Conservation (phyloP, 2,888 invertebrate species). For the Folsomia manolachei region DNA sequence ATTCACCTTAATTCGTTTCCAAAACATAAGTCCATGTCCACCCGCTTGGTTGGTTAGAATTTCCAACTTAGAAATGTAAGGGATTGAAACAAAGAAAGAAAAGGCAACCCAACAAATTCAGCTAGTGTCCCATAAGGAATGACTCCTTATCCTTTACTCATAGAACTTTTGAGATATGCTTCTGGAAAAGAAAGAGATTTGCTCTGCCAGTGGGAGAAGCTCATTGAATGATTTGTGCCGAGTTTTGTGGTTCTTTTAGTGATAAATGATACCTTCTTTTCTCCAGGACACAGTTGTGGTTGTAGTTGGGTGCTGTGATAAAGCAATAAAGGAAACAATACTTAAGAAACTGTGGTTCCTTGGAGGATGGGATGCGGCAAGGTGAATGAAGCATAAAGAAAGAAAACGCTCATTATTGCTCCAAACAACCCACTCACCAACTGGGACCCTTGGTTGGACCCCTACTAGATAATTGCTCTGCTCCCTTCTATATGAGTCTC, state of each 20-base stretch:
- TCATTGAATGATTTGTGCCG: conserved; percentile 10
- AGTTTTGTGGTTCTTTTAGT: conserved; percentile 7
- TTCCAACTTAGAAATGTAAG: background rate
- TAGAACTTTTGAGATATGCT: background rate
- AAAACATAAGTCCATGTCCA: background rate
- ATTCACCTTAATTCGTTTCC: background rate
- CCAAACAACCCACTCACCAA: background rate
- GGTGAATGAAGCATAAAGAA: background rate
- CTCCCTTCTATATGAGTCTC: background rate
- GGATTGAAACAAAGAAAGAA: background rate
- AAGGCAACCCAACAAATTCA: background rate
- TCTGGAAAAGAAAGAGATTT: background rate
- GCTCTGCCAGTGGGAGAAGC: background rate
- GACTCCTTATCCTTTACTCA: background rate
- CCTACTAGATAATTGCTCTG: background rate
- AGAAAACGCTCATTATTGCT: background rate
- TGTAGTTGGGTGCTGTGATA: conserved; percentile 4
- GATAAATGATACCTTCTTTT: conserved; percentile 15
- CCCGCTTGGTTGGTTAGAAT: background rate
- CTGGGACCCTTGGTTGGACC: background rate
- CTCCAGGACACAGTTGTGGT: too few species aligned
- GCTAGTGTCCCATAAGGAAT: background rate
- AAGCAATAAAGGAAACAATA: conserved; percentile 4
- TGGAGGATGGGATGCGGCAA: background rate
- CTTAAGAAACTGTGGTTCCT: background rate